Evolutionary conservation across 2,888 invertebrate genomes (phyloP), one percentile per base, ranked within the genome.

Genomic region (Himalopsyche anomala): DNA sequence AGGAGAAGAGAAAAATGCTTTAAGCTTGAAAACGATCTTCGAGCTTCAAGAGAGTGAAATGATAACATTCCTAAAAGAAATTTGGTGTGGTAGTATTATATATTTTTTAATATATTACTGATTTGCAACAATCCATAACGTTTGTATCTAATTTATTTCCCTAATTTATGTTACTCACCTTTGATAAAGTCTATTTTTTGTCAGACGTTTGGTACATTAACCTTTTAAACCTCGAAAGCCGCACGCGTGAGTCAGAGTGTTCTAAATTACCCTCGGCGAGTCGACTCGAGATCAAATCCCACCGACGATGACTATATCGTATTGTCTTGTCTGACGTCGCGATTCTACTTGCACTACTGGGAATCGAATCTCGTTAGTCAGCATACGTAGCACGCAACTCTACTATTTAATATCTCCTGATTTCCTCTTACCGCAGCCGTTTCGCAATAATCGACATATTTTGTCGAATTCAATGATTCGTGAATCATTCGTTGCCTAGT

Each of bases 231-330:
- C 74, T 74, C 74, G 74, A 36, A 74, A 74, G 74, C 28, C 36
- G 74, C 36, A 36, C 38, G 74, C 19, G 36, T 74, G 74, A 74
- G 38, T 74, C 74, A 74, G 36, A 74, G 36, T 74, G 38, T 74
- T 38, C 74, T 36, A 74, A 74, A 74, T 74, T 74, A 36, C 74
- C 38, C 74, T 74, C 38, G 74, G 19, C 28, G 62, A 19, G 62
- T 36, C 74, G 74, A 74, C 74, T 38, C 74, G 74, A 74, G 74
- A 74, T 74, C 74, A 74, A 74, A 74, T 74, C 74, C 74, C 74
- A 74, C 11, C 74, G 74, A 12, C 74, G 74, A 74, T 74, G 74
- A 74, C 74, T 74, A 74, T 36, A 36, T 36, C 74, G 69, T 28
- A 74, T 19, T 38, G 74, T 74, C 74, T 74, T 74, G 74, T 36